Conservation (phyloP, 2,888 invertebrate genomes). For the Diarsia rubi region DNA sequence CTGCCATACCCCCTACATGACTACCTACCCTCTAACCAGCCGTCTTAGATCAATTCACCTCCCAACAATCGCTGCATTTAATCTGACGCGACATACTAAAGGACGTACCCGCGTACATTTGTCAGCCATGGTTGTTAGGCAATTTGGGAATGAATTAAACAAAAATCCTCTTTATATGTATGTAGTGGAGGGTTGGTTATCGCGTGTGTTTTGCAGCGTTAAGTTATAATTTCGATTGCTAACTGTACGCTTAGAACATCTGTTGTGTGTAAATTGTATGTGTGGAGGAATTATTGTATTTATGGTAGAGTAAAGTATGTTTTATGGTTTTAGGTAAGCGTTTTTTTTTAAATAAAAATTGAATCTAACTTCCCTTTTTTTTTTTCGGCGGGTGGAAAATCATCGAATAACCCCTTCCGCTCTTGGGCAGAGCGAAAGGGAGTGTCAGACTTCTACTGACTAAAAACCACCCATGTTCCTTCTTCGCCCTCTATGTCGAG, state of each 20-base stretch:
- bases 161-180: constrained; percentile 21
- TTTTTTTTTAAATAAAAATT: constrained; percentile 24
- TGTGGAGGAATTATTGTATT: constrained; percentile 57
- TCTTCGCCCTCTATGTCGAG: too few species aligned
- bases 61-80: constrained; percentile 71
- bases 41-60: constrained; percentile 74
- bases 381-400: too few species aligned
- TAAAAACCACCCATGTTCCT: too few species aligned
- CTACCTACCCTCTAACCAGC: constrained; percentile 48
- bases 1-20: constrained; percentile 43
- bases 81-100: constrained; percentile 76
- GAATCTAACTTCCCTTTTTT: not conserved
- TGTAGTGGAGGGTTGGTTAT: constrained; percentile 13
- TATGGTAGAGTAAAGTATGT: constrained; percentile 33
- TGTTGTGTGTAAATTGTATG: constrained; percentile 63
- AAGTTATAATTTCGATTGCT: constrained; percentile 61
- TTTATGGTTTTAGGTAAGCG: constrained; percentile 23
- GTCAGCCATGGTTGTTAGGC: constrained; percentile 65
- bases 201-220: constrained; percentile 1
- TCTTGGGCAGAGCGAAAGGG: too few species aligned
- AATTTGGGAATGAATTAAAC: constrained; percentile 45
- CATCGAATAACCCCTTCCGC: too few species aligned
- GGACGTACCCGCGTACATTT: constrained; percentile 76
- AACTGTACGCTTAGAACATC: constrained; percentile 61
- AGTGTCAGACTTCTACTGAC: too few species aligned